A percentile compares a stretch with the other conserved stretches of the same genome.
phyloP scores from a whole-genome alignment of 2,888 invertebrate genomes.

The Epinotia brunnichana region DNA sequence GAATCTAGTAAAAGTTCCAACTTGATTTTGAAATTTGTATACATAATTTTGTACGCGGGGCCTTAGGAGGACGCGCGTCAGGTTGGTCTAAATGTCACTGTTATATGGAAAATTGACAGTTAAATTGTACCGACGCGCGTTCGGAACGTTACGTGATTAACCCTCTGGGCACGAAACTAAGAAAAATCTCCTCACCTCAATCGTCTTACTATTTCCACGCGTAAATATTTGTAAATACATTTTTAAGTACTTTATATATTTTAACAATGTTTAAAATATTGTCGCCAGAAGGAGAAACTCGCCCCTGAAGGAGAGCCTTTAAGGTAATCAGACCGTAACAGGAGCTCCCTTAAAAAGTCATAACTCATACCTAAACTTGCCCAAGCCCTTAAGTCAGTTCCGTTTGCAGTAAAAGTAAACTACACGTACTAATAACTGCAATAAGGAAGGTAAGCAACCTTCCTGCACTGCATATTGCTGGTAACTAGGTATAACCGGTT shows the following conservation, averaged over 20 bases:
- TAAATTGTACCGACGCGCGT: too few species aligned
- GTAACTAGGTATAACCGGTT: background rate
- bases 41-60: too few species aligned
- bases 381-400: conserved; percentile 10
- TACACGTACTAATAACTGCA: background rate
- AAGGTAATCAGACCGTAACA: too few species aligned
- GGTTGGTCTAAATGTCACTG: too few species aligned
- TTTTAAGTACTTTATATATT: background rate
- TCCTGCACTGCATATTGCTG: conserved; percentile 16
- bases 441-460: conserved; percentile 19
- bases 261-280: background rate
- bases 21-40: too few species aligned
- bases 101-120: too few species aligned
- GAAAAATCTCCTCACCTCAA: background rate
- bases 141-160: too few species aligned
- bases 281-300: background rate
- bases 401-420: conserved; percentile 12
- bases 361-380: background rate
- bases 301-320: too few species aligned
- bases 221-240: background rate
- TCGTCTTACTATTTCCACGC: background rate
- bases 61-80: too few species aligned
- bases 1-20: too few species aligned
- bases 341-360: background rate
- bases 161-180: background rate